Conservation (phyloP, 2,888 invertebrate species). For the Disparrhopalites patrizii region DNA sequence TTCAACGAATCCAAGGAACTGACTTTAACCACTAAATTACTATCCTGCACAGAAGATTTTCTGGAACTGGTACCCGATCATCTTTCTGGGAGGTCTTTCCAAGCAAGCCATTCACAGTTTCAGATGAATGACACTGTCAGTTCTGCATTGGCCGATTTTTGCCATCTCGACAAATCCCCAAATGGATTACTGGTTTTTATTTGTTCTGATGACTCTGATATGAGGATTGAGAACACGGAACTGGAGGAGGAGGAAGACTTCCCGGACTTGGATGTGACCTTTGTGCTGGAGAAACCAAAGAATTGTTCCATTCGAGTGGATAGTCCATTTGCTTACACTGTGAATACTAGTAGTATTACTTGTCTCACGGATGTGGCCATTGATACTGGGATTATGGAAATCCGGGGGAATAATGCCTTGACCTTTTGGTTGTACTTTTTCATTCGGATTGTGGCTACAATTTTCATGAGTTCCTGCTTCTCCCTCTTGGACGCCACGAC, state of each 20-base stretch:
- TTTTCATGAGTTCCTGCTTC: conserved; percentile 77
- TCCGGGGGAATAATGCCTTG: conserved; percentile 32
- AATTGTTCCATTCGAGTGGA: conserved; percentile 9
- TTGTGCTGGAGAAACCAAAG: not conserved
- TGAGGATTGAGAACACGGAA: not conserved
- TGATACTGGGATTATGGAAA: conserved; percentile 27
- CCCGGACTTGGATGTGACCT: not conserved
- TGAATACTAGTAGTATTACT: not conserved
- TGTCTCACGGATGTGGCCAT: conserved; percentile 33
- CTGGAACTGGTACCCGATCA: not conserved
- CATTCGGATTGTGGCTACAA: conserved; percentile 72
- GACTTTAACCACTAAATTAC: not conserved
- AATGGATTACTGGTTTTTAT: conserved; percentile 14
- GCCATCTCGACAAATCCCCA: conserved; percentile 9
- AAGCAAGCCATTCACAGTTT: too few relatives aligned
- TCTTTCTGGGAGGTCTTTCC: too few relatives aligned
- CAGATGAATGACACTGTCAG: not conserved
- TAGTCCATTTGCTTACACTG: conserved; percentile 12
- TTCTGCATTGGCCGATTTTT: conserved; percentile 6
- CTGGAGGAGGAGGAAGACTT: not conserved
- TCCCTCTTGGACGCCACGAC: conserved; percentile 86
- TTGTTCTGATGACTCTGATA: not conserved
- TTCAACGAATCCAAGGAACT: not conserved
- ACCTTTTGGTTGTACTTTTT: conserved; percentile 79
- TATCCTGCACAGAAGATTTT: not conserved